Evolutionary conservation across 2,888 invertebrate species (phyloP).

Genomic region (Sipha maydis): DNA sequence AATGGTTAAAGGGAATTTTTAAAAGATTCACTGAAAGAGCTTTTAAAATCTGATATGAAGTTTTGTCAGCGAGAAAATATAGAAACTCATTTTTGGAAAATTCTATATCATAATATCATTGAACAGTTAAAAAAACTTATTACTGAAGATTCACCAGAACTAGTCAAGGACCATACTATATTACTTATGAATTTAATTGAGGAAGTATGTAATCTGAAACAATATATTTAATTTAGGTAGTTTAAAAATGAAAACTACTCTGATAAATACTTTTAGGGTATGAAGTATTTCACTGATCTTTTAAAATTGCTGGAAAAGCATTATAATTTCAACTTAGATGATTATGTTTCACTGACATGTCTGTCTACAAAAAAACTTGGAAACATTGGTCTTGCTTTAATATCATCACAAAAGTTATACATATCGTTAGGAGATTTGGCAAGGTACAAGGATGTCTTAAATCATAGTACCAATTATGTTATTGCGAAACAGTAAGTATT

Average conservation of each 20-base stretch:
- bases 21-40: constrained; percentile 75
- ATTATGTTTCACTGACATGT: constrained; percentile 68
- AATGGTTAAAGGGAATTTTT: constrained; percentile 70
- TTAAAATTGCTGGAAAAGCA: constrained; percentile 78
- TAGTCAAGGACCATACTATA: constrained; percentile 27
- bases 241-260: constrained; percentile 1
- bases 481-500: constrained; percentile 76
- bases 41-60: constrained; percentile 82
- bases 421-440: constrained; percentile 92
- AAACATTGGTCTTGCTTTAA: constrained; percentile 79
- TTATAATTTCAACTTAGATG: constrained; percentile 76
- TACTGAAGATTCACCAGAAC: constrained; percentile 53
- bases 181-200: constrained; percentile 56
- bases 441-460: constrained; percentile 87
- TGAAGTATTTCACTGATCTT: constrained; percentile 80
- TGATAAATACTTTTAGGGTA: constrained; percentile 69
- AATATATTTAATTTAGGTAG: not conserved
- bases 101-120: constrained; percentile 87
- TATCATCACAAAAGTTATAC: constrained; percentile 87
- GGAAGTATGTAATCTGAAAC: constrained; percentile 32
- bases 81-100: constrained; percentile 92
- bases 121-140: constrained; percentile 78
- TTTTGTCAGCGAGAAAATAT: constrained; percentile 88
- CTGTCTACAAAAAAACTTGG: constrained; percentile 69
- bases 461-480: constrained; percentile 83